These are phyloP conservation scores for Peromyscus leucopus DNA, from an alignment of 2,113 vertebrate species.

Conservation along the genomic window DNA sequence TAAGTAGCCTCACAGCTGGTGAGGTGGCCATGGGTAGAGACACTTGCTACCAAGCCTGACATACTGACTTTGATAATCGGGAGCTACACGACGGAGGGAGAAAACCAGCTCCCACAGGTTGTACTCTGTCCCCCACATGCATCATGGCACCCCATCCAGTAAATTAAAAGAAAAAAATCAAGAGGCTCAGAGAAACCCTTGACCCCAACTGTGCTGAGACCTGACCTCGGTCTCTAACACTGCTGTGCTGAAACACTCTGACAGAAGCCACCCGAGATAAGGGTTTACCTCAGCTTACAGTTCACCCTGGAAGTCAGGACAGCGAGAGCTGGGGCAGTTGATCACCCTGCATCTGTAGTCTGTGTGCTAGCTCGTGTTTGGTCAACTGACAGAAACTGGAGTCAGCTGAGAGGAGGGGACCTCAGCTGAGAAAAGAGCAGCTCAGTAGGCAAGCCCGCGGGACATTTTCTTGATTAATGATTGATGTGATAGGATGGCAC, in stretches of 20 bases:
- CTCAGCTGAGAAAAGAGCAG: not conserved
- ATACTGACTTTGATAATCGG: not conserved
- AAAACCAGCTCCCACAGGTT: not conserved
- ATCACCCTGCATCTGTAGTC: not conserved
- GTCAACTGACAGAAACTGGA: not conserved
- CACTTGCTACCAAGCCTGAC: not conserved
- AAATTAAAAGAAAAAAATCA: not conserved
- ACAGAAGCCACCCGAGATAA: not conserved
- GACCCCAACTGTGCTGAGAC: not conserved
- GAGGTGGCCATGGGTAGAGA: not conserved
- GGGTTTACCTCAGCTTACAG: not conserved
- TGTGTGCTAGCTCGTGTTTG: not conserved
- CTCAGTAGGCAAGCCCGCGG: not conserved
- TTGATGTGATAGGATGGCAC: not conserved
- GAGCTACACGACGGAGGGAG: not conserved
- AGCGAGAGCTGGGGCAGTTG: not conserved
- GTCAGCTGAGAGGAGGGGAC: not conserved
- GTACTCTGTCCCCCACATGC: not conserved
- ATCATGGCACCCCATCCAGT: not conserved
- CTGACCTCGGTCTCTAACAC: not conserved
- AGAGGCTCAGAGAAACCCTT: not conserved
- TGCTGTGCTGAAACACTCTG: not conserved
- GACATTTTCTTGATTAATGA: not conserved
- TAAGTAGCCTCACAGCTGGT: not conserved
- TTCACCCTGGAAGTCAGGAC: not conserved